Conservation (phyloP, 2,888 invertebrate genomes). For the Baronia brevicornis region DNA sequence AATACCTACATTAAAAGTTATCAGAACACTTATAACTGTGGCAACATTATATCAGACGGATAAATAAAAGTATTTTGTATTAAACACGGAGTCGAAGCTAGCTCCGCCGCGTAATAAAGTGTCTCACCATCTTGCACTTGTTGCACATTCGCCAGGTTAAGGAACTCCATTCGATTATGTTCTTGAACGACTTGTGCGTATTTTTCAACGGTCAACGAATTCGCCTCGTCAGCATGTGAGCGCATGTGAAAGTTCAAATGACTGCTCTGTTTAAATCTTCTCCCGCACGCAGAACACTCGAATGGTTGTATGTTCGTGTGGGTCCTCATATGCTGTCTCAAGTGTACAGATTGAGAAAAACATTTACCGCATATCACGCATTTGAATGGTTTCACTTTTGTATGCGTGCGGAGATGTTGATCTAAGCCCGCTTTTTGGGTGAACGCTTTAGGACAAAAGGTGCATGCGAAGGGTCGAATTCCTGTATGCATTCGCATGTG, state of each 20-base stretch:
- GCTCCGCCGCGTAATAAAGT: constrained; percentile 55
- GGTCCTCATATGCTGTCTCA: constrained; percentile 67
- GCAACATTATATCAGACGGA: too few relatives aligned
- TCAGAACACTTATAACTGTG: too few relatives aligned
- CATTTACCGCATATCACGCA: constrained; percentile 64
- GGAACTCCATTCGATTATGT: constrained; percentile 40
- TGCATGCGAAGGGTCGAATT: constrained; percentile 57
- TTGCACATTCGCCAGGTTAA: constrained; percentile 51
- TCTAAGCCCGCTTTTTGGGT: constrained; percentile 67
- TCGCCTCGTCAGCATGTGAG: constrained; percentile 45
- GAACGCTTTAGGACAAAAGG: constrained; percentile 60
- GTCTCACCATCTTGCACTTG: constrained; percentile 57
- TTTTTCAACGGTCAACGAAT: constrained; percentile 33
- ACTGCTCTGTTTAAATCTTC: constrained; percentile 65
- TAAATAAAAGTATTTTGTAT: constrained; percentile 16
- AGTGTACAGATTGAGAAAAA: constrained; percentile 66
- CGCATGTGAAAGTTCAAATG: constrained; percentile 67
- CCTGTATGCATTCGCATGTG: constrained; percentile 69
- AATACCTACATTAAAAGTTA: too few relatives aligned
- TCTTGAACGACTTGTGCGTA: constrained; percentile 36
- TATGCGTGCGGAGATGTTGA: constrained; percentile 66
- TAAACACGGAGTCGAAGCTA: constrained; percentile 25
- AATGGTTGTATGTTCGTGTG: constrained; percentile 70
- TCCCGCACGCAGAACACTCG: constrained; percentile 53
- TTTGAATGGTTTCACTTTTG: constrained; percentile 64